Conservation (phyloP, 2,113 vertebrate genomes). For the Phaethon lepturus region DNA sequence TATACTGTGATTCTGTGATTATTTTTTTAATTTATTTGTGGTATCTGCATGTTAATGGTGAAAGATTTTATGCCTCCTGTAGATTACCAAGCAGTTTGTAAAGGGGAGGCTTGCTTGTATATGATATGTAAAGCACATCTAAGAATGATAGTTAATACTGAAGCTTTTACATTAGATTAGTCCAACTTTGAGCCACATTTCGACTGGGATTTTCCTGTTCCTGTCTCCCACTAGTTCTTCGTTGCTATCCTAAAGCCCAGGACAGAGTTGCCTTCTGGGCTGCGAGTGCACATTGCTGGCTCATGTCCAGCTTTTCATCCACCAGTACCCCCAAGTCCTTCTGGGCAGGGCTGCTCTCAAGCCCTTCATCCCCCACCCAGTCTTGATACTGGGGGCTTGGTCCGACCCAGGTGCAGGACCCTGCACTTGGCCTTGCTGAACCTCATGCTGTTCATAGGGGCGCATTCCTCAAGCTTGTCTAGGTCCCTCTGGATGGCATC, state of each 20-base stretch:
- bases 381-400: accelerated
- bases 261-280: background rate
- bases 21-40: background rate
- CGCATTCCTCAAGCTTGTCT: background rate
- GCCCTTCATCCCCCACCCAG: too few species aligned
- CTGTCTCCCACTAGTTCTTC: background rate
- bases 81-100: background rate
- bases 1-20: background rate
- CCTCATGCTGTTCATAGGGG: background rate
- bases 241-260: background rate
- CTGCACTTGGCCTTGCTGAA: background rate
- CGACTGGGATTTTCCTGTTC: background rate
- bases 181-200: background rate
- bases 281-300: accelerated
- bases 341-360: background rate
- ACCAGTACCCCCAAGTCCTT: background rate
- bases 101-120: background rate
- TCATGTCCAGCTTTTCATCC: background rate
- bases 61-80: background rate
- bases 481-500: background rate
- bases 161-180: background rate
- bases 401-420: accelerated
- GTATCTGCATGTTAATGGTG: background rate
- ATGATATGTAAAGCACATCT: background rate
- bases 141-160: background rate